Base-by-base conservation (phyloP, 2,888 invertebrate species). In the Polyommatus iphigenia region DNA sequence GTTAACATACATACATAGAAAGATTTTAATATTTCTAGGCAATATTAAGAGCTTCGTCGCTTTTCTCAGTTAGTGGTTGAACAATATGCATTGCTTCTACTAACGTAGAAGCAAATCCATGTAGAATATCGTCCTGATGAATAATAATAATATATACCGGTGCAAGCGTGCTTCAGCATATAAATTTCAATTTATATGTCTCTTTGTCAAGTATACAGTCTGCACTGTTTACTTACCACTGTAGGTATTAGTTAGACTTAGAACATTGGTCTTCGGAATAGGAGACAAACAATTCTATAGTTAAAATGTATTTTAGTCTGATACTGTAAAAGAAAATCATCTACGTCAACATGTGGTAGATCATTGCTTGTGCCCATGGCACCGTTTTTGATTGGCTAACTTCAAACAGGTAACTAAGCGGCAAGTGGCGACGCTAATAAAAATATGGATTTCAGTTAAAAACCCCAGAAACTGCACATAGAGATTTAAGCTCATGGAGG, bases 71-170 rank as follows among this genome's bases (percentile, higher is more conserved):
- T 5, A 32, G 67, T 67, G 67, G 67, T 67, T 62, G 24, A 67
- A 67, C 67, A 67, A 67, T 67, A 67, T 67, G 18, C 67, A 67
- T 67, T 32, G 67, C 67, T 24, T 24, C 24, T 24, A 24, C 24
- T 15, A 67, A 67, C 67, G 67, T 67, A 67, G 67, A 67, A 67
- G 67, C 67, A 67, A 67, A 67, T 67, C 67, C 67, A 67, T 67
- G 67, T 67, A 67, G 29, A 67, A 67, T 29, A 67, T 67, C 5
- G 29, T 29, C 67, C 29, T 67, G 29, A 32, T 67, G 67, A 67
- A 67, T 67, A 67, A 67, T 67, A 67, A 67, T 29, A 67, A 67
- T 67, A 32, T 67, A 15, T 67, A 67, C 67, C 15, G 32, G 29
- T 67, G 67, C 67, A 67, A 67, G 6, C 67, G 67, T 67, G 29